These are phyloP conservation scores for Caranx melampygus DNA, from an alignment of 2,113 vertebrate species.

Conservation along the genomic window DNA sequence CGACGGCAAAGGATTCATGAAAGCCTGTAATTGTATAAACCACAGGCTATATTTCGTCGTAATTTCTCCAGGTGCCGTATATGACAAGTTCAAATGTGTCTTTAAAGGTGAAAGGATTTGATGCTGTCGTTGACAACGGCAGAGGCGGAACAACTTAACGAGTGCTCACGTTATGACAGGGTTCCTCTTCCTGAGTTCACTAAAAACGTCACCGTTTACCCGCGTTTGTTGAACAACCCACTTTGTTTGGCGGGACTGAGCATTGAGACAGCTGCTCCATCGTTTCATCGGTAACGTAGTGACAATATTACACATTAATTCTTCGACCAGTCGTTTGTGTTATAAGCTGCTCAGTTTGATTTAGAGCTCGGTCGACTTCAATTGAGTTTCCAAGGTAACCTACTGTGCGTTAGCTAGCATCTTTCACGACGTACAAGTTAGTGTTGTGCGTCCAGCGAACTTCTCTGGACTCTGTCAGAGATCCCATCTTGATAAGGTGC, in stretches of 20 bases:
- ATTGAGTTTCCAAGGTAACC: neutral
- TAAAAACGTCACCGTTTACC: conserved; percentile 61
- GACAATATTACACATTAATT: neutral
- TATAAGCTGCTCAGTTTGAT: neutral
- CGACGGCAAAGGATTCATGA: neutral
- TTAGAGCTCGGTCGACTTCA: neutral
- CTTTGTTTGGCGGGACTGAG: conserved; percentile 71
- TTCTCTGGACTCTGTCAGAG: neutral
- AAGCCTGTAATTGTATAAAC: neutral
- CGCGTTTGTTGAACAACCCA: conserved; percentile 66
- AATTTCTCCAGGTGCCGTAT: too few species aligned
- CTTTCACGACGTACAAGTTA: neutral
- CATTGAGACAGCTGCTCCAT: neutral
- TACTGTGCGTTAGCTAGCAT: conserved; percentile 4
- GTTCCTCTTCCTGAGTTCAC: conserved; percentile 43
- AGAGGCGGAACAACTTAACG: conserved; percentile 21
- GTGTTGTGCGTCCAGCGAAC: neutral
- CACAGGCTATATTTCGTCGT: neutral
- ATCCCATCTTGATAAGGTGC: neutral
- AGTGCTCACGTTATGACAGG: neutral
- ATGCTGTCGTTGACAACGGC: neutral
- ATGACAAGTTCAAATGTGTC: neutral
- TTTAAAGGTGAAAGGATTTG: accelerated
- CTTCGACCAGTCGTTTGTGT: neutral
- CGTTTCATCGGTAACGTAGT: conserved; percentile 43